Conservation (phyloP, 2,113 vertebrate genomes). For the Microtus pennsylvanicus region DNA sequence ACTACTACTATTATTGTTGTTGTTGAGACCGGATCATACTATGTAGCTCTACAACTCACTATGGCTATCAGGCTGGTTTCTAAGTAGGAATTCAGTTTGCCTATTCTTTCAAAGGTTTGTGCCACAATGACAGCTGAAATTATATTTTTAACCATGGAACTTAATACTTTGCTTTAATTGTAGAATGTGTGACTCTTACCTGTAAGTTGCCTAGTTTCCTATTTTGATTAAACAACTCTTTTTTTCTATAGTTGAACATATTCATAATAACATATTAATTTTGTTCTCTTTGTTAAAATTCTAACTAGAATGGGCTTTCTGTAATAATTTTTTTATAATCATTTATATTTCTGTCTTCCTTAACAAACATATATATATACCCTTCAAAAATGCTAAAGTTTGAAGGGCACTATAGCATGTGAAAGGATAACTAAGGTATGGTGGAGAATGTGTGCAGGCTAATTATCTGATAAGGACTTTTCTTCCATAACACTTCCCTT, state of each 20-base stretch:
- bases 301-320: background rate
- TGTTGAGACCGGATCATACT: background rate
- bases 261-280: background rate
- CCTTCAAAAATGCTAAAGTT: background rate
- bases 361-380: background rate
- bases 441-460: background rate
- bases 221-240: background rate
- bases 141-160: background rate
- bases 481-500: background rate
- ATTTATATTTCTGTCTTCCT: background rate
- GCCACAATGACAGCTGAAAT: background rate
- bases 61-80: background rate
- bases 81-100: background rate
- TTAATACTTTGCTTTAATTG: background rate
- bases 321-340: background rate
- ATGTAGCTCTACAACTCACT: background rate
- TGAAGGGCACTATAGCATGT: background rate
- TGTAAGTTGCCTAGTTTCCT: background rate
- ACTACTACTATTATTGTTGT: background rate
- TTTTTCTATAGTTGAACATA: background rate
- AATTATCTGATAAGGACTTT: background rate
- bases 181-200: background rate
- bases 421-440: background rate
- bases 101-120: background rate
- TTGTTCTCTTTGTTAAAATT: background rate